These are phyloP conservation scores for Lucifuga dentata DNA, from an alignment of 2,113 vertebrate genomes.

Conservation along the genomic window DNA sequence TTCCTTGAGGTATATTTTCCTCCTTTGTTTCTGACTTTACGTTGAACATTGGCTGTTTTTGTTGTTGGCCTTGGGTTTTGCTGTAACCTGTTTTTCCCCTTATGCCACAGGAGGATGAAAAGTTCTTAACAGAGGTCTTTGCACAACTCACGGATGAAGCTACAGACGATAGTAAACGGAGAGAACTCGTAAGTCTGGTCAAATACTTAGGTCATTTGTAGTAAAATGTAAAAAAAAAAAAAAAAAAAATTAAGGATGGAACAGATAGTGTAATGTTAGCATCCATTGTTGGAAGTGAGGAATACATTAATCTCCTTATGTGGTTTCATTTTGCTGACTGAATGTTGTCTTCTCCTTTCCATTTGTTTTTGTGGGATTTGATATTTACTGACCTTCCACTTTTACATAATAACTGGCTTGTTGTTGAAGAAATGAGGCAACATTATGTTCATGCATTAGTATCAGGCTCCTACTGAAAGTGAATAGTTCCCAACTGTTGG, in stretches of 20 bases:
- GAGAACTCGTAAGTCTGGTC: constrained; percentile 90
- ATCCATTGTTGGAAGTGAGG: not conserved
- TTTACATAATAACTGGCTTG: not conserved
- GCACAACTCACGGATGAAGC: constrained; percentile 98
- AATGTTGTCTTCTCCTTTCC: not conserved
- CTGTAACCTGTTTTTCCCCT: constrained; percentile 3
- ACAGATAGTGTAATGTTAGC: not conserved
- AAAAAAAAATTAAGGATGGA: not conserved
- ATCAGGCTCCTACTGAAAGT: not conserved
- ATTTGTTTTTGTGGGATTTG: not conserved
- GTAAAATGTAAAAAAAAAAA: not conserved
- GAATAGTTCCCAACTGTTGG: too few species aligned
- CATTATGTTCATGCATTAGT: not conserved
- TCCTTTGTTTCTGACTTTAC: not conserved
- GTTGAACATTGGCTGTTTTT: not conserved
- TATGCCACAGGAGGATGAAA: constrained; percentile 93
- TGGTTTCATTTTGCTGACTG: not conserved
- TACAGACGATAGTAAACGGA: constrained; percentile 94
- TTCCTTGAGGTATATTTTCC: not conserved
- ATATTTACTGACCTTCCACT: not conserved
- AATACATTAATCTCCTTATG: too few species aligned
- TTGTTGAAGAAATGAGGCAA: not conserved
- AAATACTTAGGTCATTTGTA: not conserved
- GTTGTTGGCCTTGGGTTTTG: not conserved
- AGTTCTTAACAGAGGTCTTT: constrained; percentile 99